A percentile compares a stretch with the other conserved stretches of the same genome.
Conservation (phyloP, 2,113 vertebrate genomes). For the Poeciliopsis occidentalis region DNA sequence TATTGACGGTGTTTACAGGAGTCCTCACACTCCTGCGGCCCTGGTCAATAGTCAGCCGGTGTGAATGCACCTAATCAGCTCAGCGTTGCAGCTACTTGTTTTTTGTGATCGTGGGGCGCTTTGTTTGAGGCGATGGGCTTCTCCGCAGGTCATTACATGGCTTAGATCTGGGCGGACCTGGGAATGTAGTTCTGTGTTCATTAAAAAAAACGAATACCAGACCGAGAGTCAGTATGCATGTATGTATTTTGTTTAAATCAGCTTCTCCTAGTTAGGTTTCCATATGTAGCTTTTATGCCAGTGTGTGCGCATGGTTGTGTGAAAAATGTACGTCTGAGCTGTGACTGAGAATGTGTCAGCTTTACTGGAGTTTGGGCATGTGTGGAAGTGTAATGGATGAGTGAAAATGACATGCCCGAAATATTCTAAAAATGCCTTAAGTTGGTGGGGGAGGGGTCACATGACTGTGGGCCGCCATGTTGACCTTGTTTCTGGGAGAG, state of each 20-base stretch:
- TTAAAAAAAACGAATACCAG: background rate
- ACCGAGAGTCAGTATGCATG: background rate
- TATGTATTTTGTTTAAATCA: background rate
- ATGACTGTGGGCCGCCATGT: conserved; percentile 52
- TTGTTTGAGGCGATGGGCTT: background rate
- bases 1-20: background rate
- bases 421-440: conserved; percentile 72
- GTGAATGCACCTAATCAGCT: conserved; percentile 18
- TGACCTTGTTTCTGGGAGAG: conserved; percentile 58
- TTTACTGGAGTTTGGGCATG: background rate
- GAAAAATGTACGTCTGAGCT: background rate
- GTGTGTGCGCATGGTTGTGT: background rate
- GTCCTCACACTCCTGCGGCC: background rate
- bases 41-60: background rate
- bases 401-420: conserved; percentile 53
- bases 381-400: conserved; percentile 41
- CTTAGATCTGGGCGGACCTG: background rate
- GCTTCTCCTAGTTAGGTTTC: background rate
- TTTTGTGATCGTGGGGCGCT: background rate
- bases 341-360: background rate
- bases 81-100: background rate
- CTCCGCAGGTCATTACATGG: background rate
- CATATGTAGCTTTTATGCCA: background rate
- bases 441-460: conserved; percentile 70
- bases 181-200: background rate